Conservation (phyloP, 2,113 vertebrate genomes). For the Illadopsis cleaveri region DNA sequence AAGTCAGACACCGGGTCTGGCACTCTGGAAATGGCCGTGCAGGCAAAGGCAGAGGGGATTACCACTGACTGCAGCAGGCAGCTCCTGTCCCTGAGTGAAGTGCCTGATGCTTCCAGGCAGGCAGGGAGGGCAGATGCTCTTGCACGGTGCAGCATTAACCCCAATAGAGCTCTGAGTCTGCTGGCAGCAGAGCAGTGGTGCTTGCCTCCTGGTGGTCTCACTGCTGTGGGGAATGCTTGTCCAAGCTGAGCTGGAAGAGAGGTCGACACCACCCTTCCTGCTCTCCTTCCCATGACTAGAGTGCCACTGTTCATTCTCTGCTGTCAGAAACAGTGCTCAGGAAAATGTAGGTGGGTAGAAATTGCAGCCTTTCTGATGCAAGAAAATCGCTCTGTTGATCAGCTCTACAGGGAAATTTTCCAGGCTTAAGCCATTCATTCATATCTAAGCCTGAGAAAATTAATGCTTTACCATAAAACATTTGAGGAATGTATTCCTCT, state of each 20-base stretch:
- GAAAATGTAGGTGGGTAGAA: background rate
- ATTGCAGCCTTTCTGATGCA: background rate
- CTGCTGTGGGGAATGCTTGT: background rate
- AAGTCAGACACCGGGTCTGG: background rate
- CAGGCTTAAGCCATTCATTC: background rate
- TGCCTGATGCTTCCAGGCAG: background rate
- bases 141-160: background rate
- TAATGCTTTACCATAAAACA: background rate
- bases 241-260: background rate
- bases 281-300: background rate
- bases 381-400: background rate
- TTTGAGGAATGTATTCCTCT: conserved; percentile 12
- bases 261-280: background rate
- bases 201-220: background rate
- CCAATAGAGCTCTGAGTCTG: rapidly evolving
- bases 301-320: background rate
- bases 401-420: background rate
- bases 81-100: background rate
- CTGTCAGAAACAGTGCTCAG: background rate
- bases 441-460: background rate
- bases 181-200: background rate
- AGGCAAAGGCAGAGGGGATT: background rate
- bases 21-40: background rate
- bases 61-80: background rate
- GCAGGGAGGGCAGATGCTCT: background rate